Evolutionary conservation across 2,888 invertebrate species (phyloP), one percentile per base, ranked within the genome.

Genomic region (Campopleginae sp.): DNA sequence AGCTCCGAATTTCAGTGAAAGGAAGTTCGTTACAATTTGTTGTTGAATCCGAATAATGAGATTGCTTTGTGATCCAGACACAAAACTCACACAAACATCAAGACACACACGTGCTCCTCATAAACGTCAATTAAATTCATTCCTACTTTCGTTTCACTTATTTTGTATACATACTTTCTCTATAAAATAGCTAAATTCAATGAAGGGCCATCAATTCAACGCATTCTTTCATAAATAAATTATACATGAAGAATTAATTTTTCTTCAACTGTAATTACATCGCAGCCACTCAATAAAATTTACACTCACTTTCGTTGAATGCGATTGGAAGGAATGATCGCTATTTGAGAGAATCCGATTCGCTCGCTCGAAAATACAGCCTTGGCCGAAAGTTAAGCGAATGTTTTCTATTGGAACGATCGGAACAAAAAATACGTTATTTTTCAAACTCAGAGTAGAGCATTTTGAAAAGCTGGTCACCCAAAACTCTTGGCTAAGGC

Each of bases 1-100:
- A 48, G 44, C 58, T 78, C 48, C 72, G 44, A 71, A 80, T 77
- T 83, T 77, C 17, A 70, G 86, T 82, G 86, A 86, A 86, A 86
- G 84, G 86, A 75, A 48, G 72, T 80, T 82, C 44, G 84, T 75
- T 72, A 81, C 72, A 66, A 82, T 82, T 80, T 72, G 71, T 80
- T 74, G 70, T 72, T 19, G 63, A 74, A 81, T 68, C 76, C 63
- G 51, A 80, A 65, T 80, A 74, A 80, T 74, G 77, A 80, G 80
- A 74, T 70, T 31, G 23, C 79, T 80, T 86, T 82, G 82, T 86
- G 78, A 58, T 63, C 75, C 19, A 12, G 46, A 58, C 58, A 70
- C 68, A 66, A 46, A 48, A 66, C 48, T 79, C 27, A 19, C 44
- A 75, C 75, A 74, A 77, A 61, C 23, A 12, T 74, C 17, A 31